Conservation (phyloP, 2,797 vertebrate species). For the Oreortyx pictus region DNA sequence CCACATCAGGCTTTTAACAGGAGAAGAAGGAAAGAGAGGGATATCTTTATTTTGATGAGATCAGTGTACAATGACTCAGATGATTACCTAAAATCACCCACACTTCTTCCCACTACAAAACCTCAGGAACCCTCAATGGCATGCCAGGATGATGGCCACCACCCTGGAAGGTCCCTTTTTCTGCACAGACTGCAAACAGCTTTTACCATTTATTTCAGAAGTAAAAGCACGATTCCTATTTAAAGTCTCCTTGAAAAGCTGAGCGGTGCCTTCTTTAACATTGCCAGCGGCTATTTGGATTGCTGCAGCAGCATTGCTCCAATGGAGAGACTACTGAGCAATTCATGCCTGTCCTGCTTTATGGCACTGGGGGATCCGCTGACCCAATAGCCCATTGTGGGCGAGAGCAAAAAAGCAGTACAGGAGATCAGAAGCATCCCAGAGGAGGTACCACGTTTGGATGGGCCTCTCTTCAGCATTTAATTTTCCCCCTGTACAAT, state of each 20-base stretch:
- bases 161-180: neutral
- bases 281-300: neutral
- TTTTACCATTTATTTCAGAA: neutral
- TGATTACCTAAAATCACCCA: constrained; percentile 39
- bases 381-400: neutral
- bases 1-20: constrained; percentile 32
- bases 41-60: constrained; percentile 25
- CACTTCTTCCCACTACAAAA: constrained; percentile 62
- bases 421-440: neutral
- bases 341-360: neutral
- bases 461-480: neutral
- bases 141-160: neutral
- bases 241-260: neutral
- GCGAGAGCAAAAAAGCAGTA: neutral
- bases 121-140: constrained; percentile 9
- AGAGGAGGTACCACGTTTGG: fast-evolving
- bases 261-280: neutral
- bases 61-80: constrained; percentile 34
- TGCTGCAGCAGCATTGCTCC: neutral
- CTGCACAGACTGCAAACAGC: neutral
- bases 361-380: neutral
- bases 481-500: fast-evolving
- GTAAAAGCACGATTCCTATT: neutral
- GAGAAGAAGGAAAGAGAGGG: constrained; percentile 28
- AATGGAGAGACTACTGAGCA: fast-evolving